Conservation (phyloP, 2,888 invertebrate species). For the Drosophila planitibia region DNA sequence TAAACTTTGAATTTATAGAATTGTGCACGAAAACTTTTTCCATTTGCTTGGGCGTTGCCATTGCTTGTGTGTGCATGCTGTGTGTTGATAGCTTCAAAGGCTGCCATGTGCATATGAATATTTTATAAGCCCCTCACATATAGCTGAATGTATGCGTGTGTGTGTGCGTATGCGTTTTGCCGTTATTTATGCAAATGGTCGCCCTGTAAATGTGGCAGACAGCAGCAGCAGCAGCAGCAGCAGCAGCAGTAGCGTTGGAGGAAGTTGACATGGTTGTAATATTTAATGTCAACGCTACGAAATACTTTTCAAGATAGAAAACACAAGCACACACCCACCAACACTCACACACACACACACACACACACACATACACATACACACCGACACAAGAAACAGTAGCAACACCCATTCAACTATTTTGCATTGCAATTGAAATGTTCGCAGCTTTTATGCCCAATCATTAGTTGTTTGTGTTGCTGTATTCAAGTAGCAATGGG, state of each 20-base stretch:
- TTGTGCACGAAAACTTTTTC: slow-evolving; percentile 68
- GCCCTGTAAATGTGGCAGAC: slow-evolving; percentile 24
- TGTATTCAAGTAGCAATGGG: background rate
- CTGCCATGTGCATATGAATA: slow-evolving; percentile 72
- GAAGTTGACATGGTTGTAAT: slow-evolving; percentile 61
- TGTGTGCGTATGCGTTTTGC: slow-evolving; percentile 10
- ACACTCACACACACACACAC: background rate
- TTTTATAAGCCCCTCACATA: slow-evolving; percentile 70
- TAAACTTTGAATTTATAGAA: slow-evolving; percentile 73
- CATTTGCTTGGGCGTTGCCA: slow-evolving; percentile 62
- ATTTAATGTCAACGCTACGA: slow-evolving; percentile 61
- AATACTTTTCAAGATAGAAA: slow-evolving; percentile 35
- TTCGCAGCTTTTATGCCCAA: slow-evolving; percentile 59
- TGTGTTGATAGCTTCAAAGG: slow-evolving; percentile 68
- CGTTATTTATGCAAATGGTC: slow-evolving; percentile 46
- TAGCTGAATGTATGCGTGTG: slow-evolving; percentile 17
- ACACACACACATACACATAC: background rate
- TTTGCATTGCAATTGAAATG: slow-evolving; percentile 78
- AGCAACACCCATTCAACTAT: slow-evolving; percentile 50
- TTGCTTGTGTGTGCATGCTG: slow-evolving; percentile 12
- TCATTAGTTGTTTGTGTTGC: slow-evolving; percentile 31
- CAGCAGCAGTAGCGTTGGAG: slow-evolving; percentile 35
- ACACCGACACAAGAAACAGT: background rate
- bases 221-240: slow-evolving; percentile 39
- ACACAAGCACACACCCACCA: background rate